Evolutionary conservation across 2,113 vertebrate species (phyloP).

Genomic region (Chionis minor): DNA sequence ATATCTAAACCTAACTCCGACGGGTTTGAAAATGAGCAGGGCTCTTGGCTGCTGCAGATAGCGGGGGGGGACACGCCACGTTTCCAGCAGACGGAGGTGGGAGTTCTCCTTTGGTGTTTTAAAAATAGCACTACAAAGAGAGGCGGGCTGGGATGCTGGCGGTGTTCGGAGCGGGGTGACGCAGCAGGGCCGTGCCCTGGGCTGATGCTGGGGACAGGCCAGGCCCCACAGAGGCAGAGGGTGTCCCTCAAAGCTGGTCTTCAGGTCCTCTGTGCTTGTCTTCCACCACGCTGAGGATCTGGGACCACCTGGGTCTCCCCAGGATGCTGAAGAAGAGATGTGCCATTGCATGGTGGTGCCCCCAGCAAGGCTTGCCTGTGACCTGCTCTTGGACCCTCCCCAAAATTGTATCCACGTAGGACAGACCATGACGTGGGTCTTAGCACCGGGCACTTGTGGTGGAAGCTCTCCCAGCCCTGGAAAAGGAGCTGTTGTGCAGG

Average conservation of each 20-base stretch:
- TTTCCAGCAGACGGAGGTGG: slow-evolving; percentile 44
- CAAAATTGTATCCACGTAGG: accelerated
- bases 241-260: not conserved
- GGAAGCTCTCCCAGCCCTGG: not conserved
- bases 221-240: not conserved
- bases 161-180: not conserved
- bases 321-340: not conserved
- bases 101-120: slow-evolving; percentile 52
- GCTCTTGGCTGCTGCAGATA: slow-evolving; percentile 8
- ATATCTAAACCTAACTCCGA: slow-evolving; percentile 21
- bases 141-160: not conserved
- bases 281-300: accelerated
- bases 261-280: not conserved
- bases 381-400: not conserved
- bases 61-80: not conserved
- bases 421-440: not conserved
- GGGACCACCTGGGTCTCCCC: not conserved
- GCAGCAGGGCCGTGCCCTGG: not conserved
- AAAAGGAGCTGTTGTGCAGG: not conserved
- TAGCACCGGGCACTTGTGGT: accelerated
- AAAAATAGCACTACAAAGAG: slow-evolving; percentile 58
- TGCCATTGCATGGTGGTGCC: not conserved
- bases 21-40: slow-evolving; percentile 48
- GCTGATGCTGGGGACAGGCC: not conserved
- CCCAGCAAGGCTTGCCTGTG: not conserved